Conservation (phyloP, 2,888 invertebrate genomes). For the Stratiomys singularior region DNA sequence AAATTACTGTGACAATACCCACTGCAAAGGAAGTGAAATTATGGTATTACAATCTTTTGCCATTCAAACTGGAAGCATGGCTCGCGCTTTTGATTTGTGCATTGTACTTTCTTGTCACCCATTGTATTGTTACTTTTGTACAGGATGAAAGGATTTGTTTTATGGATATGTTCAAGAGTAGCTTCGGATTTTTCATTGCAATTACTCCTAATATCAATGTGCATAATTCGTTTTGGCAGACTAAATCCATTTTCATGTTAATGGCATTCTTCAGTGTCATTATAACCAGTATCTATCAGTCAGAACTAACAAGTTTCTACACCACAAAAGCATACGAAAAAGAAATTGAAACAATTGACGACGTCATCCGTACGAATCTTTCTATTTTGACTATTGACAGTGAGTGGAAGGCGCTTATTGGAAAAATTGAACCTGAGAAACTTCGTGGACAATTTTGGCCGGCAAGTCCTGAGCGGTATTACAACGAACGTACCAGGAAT, state of each 20-base stretch:
- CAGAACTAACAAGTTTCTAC: slow-evolving; percentile 3
- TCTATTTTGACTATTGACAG: not conserved
- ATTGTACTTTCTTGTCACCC: not conserved
- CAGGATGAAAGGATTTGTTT: not conserved
- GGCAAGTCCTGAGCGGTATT: not conserved
- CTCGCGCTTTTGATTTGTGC: not conserved
- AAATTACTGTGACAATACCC: not conserved
- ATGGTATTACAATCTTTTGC: slow-evolving; percentile 1
- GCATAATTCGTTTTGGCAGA: not conserved
- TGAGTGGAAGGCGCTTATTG: not conserved
- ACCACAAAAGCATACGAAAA: slow-evolving; percentile 8
- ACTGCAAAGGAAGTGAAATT: not conserved
- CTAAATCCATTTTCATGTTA: not conserved
- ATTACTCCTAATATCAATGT: not conserved
- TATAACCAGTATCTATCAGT: slow-evolving; percentile 10
- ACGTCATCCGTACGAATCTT: not conserved
- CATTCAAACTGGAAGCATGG: not conserved
- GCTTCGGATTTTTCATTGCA: not conserved
- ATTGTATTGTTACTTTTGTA: not conserved
- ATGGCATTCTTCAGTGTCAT: not conserved
- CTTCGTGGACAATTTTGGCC: not conserved
- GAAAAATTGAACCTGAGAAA: not conserved
- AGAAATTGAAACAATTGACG: not conserved
- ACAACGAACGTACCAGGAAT: not conserved
- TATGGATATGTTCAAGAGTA: not conserved